Percentiles rank a stretch among this genome's conserved stretches.
Conservation (phyloP, 2,113 vertebrate species). For the Trogon surrucura region DNA sequence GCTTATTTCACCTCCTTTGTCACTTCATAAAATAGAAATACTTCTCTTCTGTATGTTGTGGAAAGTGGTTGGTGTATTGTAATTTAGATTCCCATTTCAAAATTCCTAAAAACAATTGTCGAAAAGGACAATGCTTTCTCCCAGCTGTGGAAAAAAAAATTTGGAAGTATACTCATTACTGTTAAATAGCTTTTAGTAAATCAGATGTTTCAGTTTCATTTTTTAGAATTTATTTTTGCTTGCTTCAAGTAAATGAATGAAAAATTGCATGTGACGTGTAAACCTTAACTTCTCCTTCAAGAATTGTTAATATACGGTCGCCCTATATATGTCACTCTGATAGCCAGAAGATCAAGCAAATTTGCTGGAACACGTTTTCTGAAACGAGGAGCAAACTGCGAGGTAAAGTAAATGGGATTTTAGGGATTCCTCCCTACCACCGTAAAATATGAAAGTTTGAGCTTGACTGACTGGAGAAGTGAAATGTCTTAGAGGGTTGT, state of each 20-base stretch:
- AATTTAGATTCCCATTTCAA: background rate
- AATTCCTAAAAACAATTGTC: background rate
- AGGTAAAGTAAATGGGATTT: slow-evolving; percentile 79
- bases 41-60: background rate
- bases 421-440: background rate
- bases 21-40: background rate
- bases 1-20: background rate
- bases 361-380: slow-evolving; percentile 98
- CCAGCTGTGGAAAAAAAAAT: background rate
- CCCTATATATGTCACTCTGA: slow-evolving; percentile 93
- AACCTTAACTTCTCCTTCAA: slow-evolving; percentile 81
- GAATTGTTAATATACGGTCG: slow-evolving; percentile 95
- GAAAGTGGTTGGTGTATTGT: background rate
- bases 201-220: background rate
- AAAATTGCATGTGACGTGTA: background rate
- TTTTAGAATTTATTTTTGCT: background rate
- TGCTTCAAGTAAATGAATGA: background rate
- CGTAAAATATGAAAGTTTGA: background rate
- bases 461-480: background rate
- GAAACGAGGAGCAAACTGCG: slow-evolving; percentile 95
- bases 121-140: background rate
- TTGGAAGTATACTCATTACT: background rate
- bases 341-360: slow-evolving; percentile 95
- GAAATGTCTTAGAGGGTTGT: background rate
- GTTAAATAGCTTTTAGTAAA: background rate